Evolutionary conservation across 2,888 invertebrate genomes (phyloP).

Genomic region (Ormia ochracea): DNA sequence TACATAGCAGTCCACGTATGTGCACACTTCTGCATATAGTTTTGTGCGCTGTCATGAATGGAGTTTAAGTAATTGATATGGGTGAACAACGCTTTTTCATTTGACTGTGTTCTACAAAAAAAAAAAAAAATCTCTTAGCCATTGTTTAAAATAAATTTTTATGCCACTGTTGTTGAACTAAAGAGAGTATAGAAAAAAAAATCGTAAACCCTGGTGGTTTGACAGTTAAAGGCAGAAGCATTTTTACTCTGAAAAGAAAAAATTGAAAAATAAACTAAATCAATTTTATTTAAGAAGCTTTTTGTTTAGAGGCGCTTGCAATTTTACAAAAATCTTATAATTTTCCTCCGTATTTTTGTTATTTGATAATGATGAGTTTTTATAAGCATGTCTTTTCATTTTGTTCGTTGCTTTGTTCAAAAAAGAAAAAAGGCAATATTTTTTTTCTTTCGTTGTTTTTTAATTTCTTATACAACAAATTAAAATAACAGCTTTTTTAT

Average conservation of each 20-base stretch:
- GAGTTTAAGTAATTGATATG: conserved; percentile 76
- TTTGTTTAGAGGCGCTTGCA: conserved; percentile 66
- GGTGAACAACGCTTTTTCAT: conserved; percentile 64
- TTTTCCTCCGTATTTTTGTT: conserved; percentile 28
- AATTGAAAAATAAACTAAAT: conserved; percentile 12
- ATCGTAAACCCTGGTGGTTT: conserved; percentile 54
- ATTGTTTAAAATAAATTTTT: conserved; percentile 56
- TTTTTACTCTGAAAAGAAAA: conserved; percentile 17
- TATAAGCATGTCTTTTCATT: conserved; percentile 23
- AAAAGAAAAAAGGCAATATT: neutral
- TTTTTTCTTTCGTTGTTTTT: conserved; percentile 12
- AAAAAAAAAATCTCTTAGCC: conserved; percentile 53
- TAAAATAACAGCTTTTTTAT: neutral
- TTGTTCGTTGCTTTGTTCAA: conserved; percentile 9
- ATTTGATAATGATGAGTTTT: conserved; percentile 37
- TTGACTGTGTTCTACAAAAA: neutral
- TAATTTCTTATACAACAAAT: neutral
- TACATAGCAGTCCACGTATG: too few relatives aligned
- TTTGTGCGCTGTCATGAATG: conserved; percentile 70
- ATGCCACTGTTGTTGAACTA: conserved; percentile 51
- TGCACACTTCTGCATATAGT: conserved; percentile 39
- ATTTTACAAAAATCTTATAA: conserved; percentile 59
- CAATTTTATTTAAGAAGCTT: conserved; percentile 20
- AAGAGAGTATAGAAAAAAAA: conserved; percentile 18
- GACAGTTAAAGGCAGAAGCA: conserved; percentile 52